Conservation (phyloP, 2,797 vertebrate genomes). For the Uromys caudimaculatus region DNA sequence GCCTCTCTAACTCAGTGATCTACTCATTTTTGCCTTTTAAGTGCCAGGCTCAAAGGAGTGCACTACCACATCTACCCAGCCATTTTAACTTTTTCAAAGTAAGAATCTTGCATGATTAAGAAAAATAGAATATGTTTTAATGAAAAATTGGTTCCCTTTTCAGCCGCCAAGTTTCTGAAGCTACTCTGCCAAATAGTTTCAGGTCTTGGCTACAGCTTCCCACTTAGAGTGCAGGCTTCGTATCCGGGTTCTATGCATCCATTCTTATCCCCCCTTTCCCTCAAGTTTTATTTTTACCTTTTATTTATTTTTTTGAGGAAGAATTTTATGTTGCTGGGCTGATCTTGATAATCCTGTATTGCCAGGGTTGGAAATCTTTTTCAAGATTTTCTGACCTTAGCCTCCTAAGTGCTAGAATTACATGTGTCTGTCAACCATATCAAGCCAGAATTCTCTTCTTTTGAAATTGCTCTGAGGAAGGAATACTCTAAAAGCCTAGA, state of each 20-base stretch:
- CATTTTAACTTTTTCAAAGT: not conserved
- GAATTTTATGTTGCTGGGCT: not conserved
- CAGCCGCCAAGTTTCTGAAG: slow-evolving; percentile 7
- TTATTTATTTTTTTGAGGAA: not conserved
- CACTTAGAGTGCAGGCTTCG: slow-evolving; percentile 46
- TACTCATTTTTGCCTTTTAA: not conserved
- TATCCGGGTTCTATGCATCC: not conserved
- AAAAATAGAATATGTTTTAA: not conserved
- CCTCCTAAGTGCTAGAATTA: not conserved
- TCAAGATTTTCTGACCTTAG: not conserved
- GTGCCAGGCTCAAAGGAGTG: not conserved
- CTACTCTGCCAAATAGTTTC: not conserved
- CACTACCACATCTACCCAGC: not conserved
- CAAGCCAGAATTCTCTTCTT: slow-evolving; percentile 28
- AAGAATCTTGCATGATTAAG: not conserved
- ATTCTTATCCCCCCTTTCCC: not conserved
- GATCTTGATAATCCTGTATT: not conserved
- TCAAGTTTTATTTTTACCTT: not conserved
- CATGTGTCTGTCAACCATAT: not conserved
- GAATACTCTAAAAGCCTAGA: not conserved
- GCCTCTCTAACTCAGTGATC: not conserved
- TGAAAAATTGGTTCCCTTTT: slow-evolving; percentile 19
- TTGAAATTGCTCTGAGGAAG: slow-evolving; percentile 56
- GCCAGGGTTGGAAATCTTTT: not conserved
- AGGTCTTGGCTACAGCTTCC: slow-evolving; percentile 6